phyloP scores from a whole-genome alignment of 2,888 invertebrate species.

The Thyatira batis region DNA sequence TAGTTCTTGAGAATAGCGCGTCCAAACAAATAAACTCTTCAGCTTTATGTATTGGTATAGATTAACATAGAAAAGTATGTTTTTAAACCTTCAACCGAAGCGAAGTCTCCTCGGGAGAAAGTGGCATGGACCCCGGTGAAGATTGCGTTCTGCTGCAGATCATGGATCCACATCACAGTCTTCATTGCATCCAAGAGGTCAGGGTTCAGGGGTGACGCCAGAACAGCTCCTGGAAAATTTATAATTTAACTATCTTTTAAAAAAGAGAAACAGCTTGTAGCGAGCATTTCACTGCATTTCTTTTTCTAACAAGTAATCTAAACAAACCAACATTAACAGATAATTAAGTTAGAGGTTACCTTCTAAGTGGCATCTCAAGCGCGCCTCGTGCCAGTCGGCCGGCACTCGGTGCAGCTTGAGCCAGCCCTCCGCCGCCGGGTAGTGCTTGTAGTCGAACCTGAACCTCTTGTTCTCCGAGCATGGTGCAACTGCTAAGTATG shows the following conservation, averaged over 20 bases:
- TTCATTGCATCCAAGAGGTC: neutral
- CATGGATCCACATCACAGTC: neutral
- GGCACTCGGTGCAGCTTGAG: conserved; percentile 31
- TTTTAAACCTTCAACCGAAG: neutral
- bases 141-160: neutral
- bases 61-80: too few species aligned
- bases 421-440: conserved; percentile 20
- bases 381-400: conserved; percentile 31
- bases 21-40: too few species aligned
- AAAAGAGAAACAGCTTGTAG: too few species aligned
- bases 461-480: too few species aligned
- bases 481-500: too few species aligned
- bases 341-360: too few species aligned
- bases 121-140: neutral
- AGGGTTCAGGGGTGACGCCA: neutral
- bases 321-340: too few species aligned
- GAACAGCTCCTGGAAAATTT: neutral
- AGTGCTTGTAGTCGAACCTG: conserved; percentile 22
- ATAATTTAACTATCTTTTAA: too few species aligned
- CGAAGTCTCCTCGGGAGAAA: neutral
- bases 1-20: too few species aligned
- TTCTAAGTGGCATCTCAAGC: conserved; percentile 32
- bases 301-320: too few species aligned
- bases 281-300: too few species aligned
- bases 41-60: too few species aligned